Evolutionary conservation across 23 tunicate genomes (phyloP), one percentile per base, ranked within the genome.

Genomic region (Phallusia fumigata): DNA sequence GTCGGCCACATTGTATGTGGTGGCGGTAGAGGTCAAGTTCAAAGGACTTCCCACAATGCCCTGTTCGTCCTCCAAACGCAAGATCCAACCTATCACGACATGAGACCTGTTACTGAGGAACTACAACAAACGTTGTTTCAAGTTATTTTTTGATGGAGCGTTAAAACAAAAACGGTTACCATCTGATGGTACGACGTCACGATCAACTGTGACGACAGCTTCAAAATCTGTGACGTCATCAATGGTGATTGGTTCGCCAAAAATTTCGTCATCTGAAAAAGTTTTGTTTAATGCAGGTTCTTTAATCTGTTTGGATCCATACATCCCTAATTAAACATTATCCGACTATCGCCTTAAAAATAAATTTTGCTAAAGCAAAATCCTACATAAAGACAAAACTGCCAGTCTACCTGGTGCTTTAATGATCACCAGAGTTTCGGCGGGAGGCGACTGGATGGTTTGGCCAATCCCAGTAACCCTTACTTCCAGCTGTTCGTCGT

Each of bases 401-500:
- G 53, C 33, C 2, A 65, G 32, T 6, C 33, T 58, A 18, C 75
- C 84, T 34, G 91, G 91, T 3, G 36, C 69, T 58, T 24, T 58
- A 24, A 58, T 58, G 3, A 58, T 58, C 15, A 58, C 69, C 28
- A 58, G 3, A 22, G 69, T 58, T 58, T 58, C 69, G 26, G 69
- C 16, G 26, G 69, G 69, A 6, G 16, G 33, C 0, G 86, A 81
- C 32, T 87, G 82, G 19, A 83, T 87, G 6, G 84, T 87, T 58
- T 81, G 74, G 8, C 91, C 91, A 36, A 87, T 51, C 11, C 86
- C 82, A 0, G 84, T 87, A 0, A 87, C 69, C 36, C 77, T n/a
- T 33, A 87, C 69, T 45, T 80, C 64, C 32, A 78, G 53, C 34
- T 64, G 75, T 33, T 74, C 76, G 21, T 75, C 76, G 76, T 33